phyloP scores from a whole-genome alignment of 2,888 invertebrate genomes.

The Campoplex capitator region DNA sequence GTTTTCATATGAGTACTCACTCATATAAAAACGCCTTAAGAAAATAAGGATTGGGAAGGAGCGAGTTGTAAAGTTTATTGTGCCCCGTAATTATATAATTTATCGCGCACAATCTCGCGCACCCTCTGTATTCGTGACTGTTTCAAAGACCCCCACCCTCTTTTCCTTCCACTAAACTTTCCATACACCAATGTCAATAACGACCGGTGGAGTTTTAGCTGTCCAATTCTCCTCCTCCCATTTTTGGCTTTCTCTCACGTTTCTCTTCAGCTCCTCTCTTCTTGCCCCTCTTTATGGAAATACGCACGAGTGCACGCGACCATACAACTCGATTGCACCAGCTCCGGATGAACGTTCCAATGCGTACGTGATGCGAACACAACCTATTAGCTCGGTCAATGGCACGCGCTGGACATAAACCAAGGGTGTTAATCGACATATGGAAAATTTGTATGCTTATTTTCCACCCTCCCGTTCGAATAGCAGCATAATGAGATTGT shows the following conservation, averaged over 20 bases:
- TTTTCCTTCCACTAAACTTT: conserved; percentile 35
- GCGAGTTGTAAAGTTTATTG: conserved; percentile 70
- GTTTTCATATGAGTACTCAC: too few species aligned
- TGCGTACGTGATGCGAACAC: conserved; percentile 51
- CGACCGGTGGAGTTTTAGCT: conserved; percentile 56
- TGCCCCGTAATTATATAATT: conserved; percentile 74
- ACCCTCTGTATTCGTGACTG: conserved; percentile 54
- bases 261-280: conserved; percentile 10
- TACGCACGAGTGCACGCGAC: conserved; percentile 53
- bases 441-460: conserved; percentile 32
- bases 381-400: conserved; percentile 64
- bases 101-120: conserved; percentile 69
- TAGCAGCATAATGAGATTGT: conserved; percentile 2
- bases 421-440: conserved; percentile 30
- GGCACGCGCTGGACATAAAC: conserved; percentile 52
- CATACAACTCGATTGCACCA: conserved; percentile 58
- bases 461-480: conserved; percentile 15
- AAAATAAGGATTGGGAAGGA: conserved; percentile 17
- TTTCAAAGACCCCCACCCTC: conserved; percentile 51
- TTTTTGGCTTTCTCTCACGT: conserved; percentile 17
- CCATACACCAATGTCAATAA: conserved; percentile 67
- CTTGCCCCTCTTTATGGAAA: conserved; percentile 46
- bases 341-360: conserved; percentile 48
- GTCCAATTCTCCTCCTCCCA: conserved; percentile 31
- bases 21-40: not conserved